These are phyloP conservation scores for Pollimyrus isidori DNA, from an alignment of 2,113 vertebrate genomes.

Conservation along the genomic window DNA sequence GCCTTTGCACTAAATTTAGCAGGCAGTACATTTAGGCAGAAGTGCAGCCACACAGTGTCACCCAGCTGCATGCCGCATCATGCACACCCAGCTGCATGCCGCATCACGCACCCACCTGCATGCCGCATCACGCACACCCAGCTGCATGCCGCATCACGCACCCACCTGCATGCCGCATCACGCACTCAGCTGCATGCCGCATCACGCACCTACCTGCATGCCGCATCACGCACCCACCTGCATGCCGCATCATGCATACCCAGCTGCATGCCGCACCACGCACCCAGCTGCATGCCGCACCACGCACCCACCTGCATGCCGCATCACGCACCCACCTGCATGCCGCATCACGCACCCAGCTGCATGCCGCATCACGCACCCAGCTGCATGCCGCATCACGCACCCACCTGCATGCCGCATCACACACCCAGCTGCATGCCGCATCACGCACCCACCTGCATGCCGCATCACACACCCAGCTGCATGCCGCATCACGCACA, in stretches of 20 bases:
- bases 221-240: no score
- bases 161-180: no score
- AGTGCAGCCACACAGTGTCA: not conserved
- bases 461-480: no score
- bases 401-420: no score
- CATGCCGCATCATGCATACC: not conserved
- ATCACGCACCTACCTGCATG: no score
- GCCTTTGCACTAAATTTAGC: not conserved
- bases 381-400: not conserved
- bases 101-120: not conserved
- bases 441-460: not conserved
- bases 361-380: not conserved
- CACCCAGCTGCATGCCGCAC: not conserved
- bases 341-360: no score
- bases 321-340: not conserved
- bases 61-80: not conserved
- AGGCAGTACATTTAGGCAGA: not conserved
- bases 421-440: not conserved
- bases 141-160: not conserved
- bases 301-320: not conserved
- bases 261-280: no score
- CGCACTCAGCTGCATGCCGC: not conserved
- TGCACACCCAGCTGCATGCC: not conserved
- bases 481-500: not conserved
- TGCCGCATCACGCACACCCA: no score